Conservation (phyloP, 1,140 invertebrate species). For the Planococcus citri region DNA sequence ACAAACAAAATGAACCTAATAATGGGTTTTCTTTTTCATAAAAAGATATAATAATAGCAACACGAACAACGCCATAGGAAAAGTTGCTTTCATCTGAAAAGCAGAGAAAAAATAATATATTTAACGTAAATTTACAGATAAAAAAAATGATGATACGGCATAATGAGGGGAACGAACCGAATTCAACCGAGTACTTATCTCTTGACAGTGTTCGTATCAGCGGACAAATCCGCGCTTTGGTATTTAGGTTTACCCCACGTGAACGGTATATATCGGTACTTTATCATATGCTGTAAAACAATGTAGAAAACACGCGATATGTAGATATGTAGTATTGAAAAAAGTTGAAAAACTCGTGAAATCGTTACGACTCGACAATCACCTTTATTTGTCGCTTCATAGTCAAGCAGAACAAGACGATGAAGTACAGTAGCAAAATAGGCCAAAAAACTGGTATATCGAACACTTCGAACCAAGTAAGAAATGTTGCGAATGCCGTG, state of each 20-base stretch:
- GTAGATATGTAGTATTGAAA: background rate
- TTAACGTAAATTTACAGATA: no score
- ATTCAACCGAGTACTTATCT: background rate
- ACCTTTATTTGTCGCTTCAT: conserved; percentile 99
- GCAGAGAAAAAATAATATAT: no score
- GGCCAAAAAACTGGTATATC: conserved; percentile 99
- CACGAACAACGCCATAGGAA: no score
- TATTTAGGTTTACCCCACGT: conserved; percentile 94
- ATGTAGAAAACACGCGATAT: conserved; percentile 31
- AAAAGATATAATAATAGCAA: no score
- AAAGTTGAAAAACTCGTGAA: no score
- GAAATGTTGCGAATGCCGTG: conserved; percentile 77
- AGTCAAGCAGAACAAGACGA: conserved; percentile 93
- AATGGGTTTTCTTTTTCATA: no score
- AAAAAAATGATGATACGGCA: no score
- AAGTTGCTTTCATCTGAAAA: no score
- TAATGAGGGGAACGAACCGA: no score
- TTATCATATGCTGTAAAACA: conserved; percentile 97
- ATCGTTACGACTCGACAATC: conserved; percentile 34
- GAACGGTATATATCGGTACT: conserved; percentile 96
- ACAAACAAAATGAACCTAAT: no score
- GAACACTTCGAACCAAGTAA: conserved; percentile 95
- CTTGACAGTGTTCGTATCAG: background rate
- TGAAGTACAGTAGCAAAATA: conserved; percentile 98
- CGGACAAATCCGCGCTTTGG: conserved; percentile 44